These are phyloP conservation scores for Morpho achilles DNA, from an alignment of 2,888 invertebrate genomes.

Conservation along the genomic window DNA sequence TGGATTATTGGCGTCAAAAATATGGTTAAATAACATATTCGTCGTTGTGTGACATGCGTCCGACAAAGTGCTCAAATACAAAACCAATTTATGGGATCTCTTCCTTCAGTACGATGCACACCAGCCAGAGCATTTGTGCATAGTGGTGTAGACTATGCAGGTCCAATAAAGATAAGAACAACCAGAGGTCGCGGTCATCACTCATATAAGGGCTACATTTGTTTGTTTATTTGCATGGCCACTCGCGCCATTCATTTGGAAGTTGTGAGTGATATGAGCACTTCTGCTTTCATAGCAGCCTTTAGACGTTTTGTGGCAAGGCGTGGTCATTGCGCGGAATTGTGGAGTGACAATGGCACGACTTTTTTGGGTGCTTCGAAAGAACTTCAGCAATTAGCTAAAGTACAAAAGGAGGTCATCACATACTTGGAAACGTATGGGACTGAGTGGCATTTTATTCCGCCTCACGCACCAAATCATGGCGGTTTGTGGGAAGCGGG, in stretches of 20 bases:
- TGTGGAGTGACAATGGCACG: constrained; percentile 24
- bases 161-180: constrained; percentile 8
- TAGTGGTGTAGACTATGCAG: constrained; percentile 4
- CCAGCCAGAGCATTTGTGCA: background rate
- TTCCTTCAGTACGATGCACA: background rate
- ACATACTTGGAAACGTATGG: too few species aligned
- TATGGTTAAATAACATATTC: background rate
- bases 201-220: constrained; percentile 17
- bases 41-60: background rate
- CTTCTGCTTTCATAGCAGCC: constrained; percentile 25
- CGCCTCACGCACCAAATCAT: too few species aligned
- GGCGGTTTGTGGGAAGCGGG: too few species aligned
- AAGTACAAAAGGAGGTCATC: too few species aligned
- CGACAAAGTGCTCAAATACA: background rate
- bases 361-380: constrained; percentile 24
- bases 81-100: background rate
- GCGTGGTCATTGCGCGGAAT: constrained; percentile 22
- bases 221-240: constrained; percentile 22
- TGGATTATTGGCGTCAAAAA: background rate
- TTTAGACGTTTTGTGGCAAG: constrained; percentile 25
- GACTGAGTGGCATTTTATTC: too few species aligned
- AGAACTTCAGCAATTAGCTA: constrained; percentile 11
- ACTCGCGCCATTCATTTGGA: constrained; percentile 23
- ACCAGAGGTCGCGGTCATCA: constrained; percentile 13
- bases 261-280: constrained; percentile 16